These are phyloP conservation scores for Echinops telfairi DNA, from an alignment of 2,113 vertebrate species.

Conservation along the genomic window DNA sequence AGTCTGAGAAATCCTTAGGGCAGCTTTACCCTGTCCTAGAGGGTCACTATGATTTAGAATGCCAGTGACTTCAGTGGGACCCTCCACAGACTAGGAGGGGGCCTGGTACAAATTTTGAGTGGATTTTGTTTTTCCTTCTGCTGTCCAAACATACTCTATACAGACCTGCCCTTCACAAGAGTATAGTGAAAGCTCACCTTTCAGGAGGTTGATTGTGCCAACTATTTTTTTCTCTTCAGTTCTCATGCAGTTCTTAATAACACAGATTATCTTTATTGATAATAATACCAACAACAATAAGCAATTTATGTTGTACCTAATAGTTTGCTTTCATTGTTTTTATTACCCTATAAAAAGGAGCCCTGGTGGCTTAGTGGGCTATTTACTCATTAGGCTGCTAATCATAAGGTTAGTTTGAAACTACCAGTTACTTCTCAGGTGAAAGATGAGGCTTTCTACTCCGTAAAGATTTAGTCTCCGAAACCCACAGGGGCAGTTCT, in stretches of 20 bases:
- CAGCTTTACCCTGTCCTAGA: too few species aligned
- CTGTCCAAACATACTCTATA: slow-evolving; percentile 24
- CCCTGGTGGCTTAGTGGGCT: too few species aligned
- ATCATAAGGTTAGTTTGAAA: too few species aligned
- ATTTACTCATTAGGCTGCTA: too few species aligned
- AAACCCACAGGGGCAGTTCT: too few species aligned
- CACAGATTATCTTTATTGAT: slow-evolving; percentile 37
- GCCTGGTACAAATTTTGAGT: slow-evolving; percentile 39
- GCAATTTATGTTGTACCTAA: slow-evolving; percentile 1
- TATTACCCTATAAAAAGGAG: not conserved
- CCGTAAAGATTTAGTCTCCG: too few species aligned
- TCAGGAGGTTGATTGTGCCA: slow-evolving; percentile 56
- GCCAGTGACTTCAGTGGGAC: not conserved
- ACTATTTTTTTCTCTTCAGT: slow-evolving; percentile 34
- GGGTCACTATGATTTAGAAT: too few species aligned
- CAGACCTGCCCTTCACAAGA: not conserved
- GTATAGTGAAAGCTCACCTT: slow-evolving; percentile 46
- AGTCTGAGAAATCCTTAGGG: too few species aligned
- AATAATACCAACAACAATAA: not conserved
- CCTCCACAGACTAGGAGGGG: not conserved
- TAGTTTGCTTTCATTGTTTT: slow-evolving; percentile 55
- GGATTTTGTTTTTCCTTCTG: not conserved
- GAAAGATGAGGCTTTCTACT: too few species aligned
- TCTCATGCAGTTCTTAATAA: not conserved
- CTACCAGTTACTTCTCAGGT: too few species aligned